Conservation (phyloP, 2,113 vertebrate species). For the Cyphomyrus plagiostoma region DNA sequence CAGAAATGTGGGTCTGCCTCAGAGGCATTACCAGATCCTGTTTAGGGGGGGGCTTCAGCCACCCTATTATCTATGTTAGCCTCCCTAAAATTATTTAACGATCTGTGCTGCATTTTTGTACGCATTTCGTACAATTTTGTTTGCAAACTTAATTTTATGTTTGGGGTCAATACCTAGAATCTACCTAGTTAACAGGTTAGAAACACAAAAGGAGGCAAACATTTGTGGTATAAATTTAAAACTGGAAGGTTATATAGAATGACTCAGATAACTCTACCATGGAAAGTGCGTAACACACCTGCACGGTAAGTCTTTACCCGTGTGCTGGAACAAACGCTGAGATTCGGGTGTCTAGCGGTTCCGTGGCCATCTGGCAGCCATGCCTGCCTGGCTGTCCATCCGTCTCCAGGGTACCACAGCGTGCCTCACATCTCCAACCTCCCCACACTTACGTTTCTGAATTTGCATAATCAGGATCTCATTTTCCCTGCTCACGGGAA, state of each 20-base stretch:
- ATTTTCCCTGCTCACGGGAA: background rate
- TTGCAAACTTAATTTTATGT: background rate
- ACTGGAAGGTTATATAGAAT: background rate
- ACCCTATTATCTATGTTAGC: background rate
- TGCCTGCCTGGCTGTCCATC: background rate
- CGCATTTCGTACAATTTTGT: background rate
- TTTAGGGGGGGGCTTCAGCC: background rate
- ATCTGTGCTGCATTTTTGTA: background rate
- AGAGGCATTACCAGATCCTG: background rate
- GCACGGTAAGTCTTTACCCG: background rate
- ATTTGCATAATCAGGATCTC: slow-evolving; percentile 13
- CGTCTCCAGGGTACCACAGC: background rate
- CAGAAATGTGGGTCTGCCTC: background rate
- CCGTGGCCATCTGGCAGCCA: background rate
- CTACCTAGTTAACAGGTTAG: too few relatives aligned
- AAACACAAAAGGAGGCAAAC: background rate
- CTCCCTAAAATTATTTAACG: background rate
- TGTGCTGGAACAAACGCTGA: background rate
- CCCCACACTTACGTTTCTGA: background rate
- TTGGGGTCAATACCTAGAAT: too few relatives aligned
- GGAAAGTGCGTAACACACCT: background rate
- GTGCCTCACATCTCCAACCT: background rate
- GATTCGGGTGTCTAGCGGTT: background rate
- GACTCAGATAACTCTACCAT: background rate
- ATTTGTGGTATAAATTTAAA: background rate